phyloP scores from a whole-genome alignment of 2,797 vertebrate genomes.

The Sebastes itinus region DNA sequence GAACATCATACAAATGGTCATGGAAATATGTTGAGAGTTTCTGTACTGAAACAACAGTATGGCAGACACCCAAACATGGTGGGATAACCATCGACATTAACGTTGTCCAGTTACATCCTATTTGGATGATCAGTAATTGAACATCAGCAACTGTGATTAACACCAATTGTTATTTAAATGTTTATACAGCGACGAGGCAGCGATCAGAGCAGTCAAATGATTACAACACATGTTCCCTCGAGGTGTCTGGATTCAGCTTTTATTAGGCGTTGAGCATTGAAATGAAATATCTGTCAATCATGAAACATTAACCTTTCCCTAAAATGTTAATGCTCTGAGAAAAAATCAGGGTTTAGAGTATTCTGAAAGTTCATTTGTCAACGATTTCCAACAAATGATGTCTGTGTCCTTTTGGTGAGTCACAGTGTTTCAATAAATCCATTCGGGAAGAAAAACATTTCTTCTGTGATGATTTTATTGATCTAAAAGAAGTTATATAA shows the following conservation, averaged over 20 bases:
- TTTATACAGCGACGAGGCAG: not conserved
- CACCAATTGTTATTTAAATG: not conserved
- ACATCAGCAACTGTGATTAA: not conserved
- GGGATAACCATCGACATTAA: not conserved
- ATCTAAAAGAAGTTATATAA: not conserved
- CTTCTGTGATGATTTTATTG: conserved; percentile 9
- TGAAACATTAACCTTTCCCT: conserved; percentile 72
- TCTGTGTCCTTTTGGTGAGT: conserved; percentile 77
- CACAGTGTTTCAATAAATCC: conserved; percentile 46
- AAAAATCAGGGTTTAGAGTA: conserved; percentile 47
- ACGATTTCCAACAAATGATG: conserved; percentile 66
- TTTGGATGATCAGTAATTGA: not conserved
- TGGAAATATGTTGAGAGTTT: not conserved
- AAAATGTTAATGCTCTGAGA: conserved; percentile 71
- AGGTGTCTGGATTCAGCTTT: conserved; percentile 21
- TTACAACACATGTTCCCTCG: not conserved
- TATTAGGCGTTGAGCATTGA: conserved; percentile 9
- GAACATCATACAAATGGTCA: not conserved
- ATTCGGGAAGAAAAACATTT: conserved; percentile 28
- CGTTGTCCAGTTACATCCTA: not conserved
- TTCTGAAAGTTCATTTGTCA: conserved; percentile 80
- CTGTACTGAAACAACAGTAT: not conserved
- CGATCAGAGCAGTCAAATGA: not conserved
- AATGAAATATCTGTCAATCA: conserved; percentile 67
- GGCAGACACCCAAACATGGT: not conserved